A percentile compares a stretch with the other conserved stretches of the same genome.
These are phyloP conservation scores for Eunapius fragilis DNA, from an alignment of 37 sponge, comb jelly and placozoan genomes.

Conservation along the genomic window DNA sequence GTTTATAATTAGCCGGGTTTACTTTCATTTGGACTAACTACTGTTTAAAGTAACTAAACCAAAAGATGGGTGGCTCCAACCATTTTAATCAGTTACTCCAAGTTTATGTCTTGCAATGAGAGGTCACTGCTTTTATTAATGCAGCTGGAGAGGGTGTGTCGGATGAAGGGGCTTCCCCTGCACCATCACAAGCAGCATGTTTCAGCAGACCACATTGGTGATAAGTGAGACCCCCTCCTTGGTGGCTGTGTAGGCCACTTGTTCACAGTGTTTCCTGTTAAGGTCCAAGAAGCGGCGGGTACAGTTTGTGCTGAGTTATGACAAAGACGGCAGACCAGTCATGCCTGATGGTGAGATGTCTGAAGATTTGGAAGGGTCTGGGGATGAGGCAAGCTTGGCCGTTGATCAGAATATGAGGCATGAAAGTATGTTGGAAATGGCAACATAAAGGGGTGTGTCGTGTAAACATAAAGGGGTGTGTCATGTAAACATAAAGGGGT, in stretches of 20 bases:
- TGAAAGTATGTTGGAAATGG: too few species aligned
- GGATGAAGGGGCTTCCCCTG: background rate
- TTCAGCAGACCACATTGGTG: background rate
- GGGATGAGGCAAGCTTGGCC: background rate
- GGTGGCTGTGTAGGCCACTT: too few species aligned
- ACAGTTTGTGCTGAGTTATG: background rate
- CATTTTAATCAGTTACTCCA: too few species aligned
- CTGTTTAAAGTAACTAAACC: too few species aligned
- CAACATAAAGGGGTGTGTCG: too few species aligned
- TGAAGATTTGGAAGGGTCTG: background rate
- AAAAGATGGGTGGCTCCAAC: too few species aligned
- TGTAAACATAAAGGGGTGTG: too few species aligned
- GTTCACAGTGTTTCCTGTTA: too few species aligned
- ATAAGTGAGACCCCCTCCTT: too few species aligned
- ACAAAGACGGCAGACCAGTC: slow-evolving; percentile 67
- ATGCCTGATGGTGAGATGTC: slow-evolving; percentile 4
- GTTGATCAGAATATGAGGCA: background rate
- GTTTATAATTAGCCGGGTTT: too few species aligned
- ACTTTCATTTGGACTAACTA: too few species aligned
- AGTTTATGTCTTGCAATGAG: too few species aligned
- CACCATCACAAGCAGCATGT: background rate
- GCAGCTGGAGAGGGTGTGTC: background rate
- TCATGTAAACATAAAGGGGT: background rate
- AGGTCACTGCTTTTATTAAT: background rate
- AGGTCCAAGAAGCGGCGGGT: background rate